Base-by-base conservation (phyloP, 2,888 invertebrate species). In the Pollenia labialis region DNA sequence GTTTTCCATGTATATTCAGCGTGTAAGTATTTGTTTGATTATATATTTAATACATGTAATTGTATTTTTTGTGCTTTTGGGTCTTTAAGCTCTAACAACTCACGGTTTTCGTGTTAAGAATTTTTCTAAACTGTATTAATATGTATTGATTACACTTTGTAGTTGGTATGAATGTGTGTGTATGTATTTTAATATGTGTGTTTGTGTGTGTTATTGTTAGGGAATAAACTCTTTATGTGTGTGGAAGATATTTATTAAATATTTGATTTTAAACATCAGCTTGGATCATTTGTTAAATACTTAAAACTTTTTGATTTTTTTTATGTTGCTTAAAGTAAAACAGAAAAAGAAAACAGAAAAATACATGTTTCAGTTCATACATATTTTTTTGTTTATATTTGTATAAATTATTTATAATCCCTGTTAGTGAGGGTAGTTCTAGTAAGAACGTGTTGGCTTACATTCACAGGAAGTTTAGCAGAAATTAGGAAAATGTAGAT, bases 81-180 rank as follows among this genome's bases (percentile, higher is more conserved):
- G 64, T n/a, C 16, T 76, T 46, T 9, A 42, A 64, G 44, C 11
- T 44, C 23, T 68, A 75, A 82, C 68, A 52, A 50, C 46, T 56
- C 44, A 62, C 66, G 32, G 4, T 54, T 58, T 75, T 75, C 79
- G 74, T 80, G 69, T 60, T 54, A 48, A 62, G 69, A 85, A 80
- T 75, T 75, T 62, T 75, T 58, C 40, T 11, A 62, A 46, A 16
- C 44, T 50, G 9, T 64, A 66, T 11, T 56, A 64, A 56, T 72
- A 7, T 9, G 16, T 64, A 56, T 71, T 42, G 32, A 69, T 69
- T 44, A 46, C 40, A 46, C 46, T 66, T n/a, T n/a, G 14, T 16
- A 77, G 8, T 14, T 44, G 4, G 52, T 42, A 16, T 50, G n/a
- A 1, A 9, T 48, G 11, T n/a, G n/a, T 40, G 40, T 7, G 0